Evolutionary conservation across 2,797 vertebrate genomes (phyloP).

Genomic region (Bradypodion pumilum): DNA sequence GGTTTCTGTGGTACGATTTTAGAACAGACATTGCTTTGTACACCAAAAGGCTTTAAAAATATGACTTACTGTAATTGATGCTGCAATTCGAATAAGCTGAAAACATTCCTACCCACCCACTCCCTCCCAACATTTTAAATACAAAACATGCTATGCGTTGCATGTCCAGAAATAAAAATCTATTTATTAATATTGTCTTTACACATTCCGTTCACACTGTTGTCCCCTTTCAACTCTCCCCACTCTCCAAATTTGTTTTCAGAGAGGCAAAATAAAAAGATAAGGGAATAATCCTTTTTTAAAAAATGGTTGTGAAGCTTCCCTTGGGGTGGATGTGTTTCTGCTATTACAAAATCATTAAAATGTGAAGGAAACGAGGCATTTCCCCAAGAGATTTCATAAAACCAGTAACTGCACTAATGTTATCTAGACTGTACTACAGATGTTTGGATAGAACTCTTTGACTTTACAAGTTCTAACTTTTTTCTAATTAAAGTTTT

Average conservation of each 20-base stretch:
- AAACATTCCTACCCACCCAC: neutral
- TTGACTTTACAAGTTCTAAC: slow-evolving; percentile 37
- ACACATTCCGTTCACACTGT: slow-evolving; percentile 67
- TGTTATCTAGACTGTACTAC: slow-evolving; percentile 68
- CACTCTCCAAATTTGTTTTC: neutral
- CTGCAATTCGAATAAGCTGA: neutral
- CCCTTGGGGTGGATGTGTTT: slow-evolving; percentile 35
- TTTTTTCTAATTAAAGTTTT: slow-evolving; percentile 61
- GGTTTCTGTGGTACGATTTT: neutral
- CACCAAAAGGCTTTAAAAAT: neutral
- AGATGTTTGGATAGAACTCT: slow-evolving; percentile 58
- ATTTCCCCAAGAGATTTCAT: slow-evolving; percentile 67
- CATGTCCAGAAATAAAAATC: slow-evolving; percentile 74
- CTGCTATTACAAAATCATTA: slow-evolving; percentile 70
- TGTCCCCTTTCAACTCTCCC: slow-evolving; percentile 51
- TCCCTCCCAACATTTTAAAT: slow-evolving; percentile 51
- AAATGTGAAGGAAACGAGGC: slow-evolving; percentile 67
- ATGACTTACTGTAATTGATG: neutral
- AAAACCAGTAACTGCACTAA: slow-evolving; percentile 67
- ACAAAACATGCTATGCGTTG: slow-evolving; percentile 68
- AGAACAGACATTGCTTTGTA: neutral
- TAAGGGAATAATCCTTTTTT: slow-evolving; percentile 23
- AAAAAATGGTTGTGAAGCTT: slow-evolving; percentile 20
- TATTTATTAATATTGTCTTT: slow-evolving; percentile 66
- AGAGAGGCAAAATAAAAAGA: neutral